Evolutionary conservation across 1,140 invertebrate species (phyloP), one percentile per base, ranked within the genome.

Genomic region (Chrysoperla carnea): DNA sequence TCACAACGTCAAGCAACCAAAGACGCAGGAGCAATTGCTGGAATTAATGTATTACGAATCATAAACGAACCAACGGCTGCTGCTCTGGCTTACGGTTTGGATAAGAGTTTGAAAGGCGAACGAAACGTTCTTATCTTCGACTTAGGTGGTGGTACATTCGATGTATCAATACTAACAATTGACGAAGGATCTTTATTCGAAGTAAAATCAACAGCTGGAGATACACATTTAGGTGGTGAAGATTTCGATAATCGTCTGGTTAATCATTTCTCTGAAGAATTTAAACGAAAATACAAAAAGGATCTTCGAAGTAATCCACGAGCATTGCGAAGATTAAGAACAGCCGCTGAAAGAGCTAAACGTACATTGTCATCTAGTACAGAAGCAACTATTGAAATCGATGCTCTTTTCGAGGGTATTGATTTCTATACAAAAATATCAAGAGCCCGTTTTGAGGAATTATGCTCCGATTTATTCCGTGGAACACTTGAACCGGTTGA

Each of bases 191-290:
- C 68, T 0, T 49, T 75, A 4, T 76, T 73, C 48, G 68, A 84
- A 61, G 78, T 84, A 0, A 29, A 82, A 23, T 23, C 17, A 23
- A 23, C 17, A 23, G 17, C 17, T 23, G 17, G 17, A 2, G 17
- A 23, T 23, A 23, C 17, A 23, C 17, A 57, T 49, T 44, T 57
- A 46, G 78, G 81, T 27, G 88, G 87, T 1, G 86, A 91, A 59
- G 84, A 91, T 57, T 91, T 92, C 50, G 84, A 88, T 54, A 81
- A 81, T 52, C 62, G 84, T 27, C 63, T 92, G 49, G 84, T 91
- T 0, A 78, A 76, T 48, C 78, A 86, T 55, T 62, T 76, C 6
- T 64, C 66, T 4, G 69, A 69, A 8, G 69, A 73, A 48, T 72
- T 73, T 45, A 66, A 69, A 46, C 52, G 68, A 6, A 72, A 72